A percentile compares a stretch with the other conserved stretches of the same genome.
Evolutionary conservation across 2,888 invertebrate genomes (phyloP).

Genomic region (Leptopilina syphax): DNA sequence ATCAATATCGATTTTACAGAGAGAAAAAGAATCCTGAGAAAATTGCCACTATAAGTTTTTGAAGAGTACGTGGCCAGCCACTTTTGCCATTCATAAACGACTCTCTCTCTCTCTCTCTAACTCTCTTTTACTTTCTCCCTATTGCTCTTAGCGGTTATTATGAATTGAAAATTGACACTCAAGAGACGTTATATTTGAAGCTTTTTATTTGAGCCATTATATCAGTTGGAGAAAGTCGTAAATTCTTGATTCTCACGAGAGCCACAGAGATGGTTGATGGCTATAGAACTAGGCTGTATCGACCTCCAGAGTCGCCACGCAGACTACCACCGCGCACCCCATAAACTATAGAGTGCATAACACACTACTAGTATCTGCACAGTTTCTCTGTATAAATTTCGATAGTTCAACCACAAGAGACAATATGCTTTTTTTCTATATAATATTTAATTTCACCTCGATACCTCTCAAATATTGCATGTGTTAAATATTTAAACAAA

Average conservation of each 20-base stretch:
- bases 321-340: constrained; percentile 61
- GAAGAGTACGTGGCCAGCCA: constrained; percentile 14
- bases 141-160: not conserved
- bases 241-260: constrained; percentile 22
- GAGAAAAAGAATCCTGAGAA: not conserved
- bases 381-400: constrained; percentile 20
- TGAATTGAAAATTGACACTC: constrained; percentile 34
- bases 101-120: not conserved
- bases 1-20: constrained; percentile 31
- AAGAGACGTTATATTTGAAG: not conserved
- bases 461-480: not conserved
- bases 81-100: constrained; percentile 18
- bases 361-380: not conserved
- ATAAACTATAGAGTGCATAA: constrained; percentile 44
- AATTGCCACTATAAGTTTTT: constrained; percentile 23
- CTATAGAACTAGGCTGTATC: constrained; percentile 60
- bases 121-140: not conserved
- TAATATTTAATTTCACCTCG: not conserved
- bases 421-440: not conserved
- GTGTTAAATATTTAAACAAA: not conserved
- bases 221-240: constrained; percentile 12
- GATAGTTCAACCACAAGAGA: constrained; percentile 10
- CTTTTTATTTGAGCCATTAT: constrained; percentile 31
- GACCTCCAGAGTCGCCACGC: constrained; percentile 64
- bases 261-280: constrained; percentile 50